Evolutionary conservation across 2,888 invertebrate genomes (phyloP).

Genomic region (Eustalomyia histrio): DNA sequence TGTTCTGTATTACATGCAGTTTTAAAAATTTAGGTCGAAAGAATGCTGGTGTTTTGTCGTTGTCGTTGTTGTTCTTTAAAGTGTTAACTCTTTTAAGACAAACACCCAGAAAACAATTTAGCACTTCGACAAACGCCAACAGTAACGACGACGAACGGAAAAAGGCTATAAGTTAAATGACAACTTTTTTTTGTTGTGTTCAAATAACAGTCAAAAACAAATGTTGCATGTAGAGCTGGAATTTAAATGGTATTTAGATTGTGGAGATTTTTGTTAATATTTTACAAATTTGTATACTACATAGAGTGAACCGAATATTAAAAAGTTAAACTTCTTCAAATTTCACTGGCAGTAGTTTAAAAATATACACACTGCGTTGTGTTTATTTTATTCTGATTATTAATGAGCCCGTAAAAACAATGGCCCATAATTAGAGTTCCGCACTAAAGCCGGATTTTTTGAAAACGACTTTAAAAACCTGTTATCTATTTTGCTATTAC

Average conservation of each 20-base stretch:
- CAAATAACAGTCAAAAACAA: slow-evolving; percentile 52
- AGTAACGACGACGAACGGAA: slow-evolving; percentile 25
- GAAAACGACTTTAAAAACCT: too few species aligned
- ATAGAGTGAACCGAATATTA: too few species aligned
- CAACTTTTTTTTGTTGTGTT: slow-evolving; percentile 49
- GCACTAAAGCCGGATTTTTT: too few species aligned
- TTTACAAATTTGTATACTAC: too few species aligned
- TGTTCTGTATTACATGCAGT: background rate
- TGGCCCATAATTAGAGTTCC: too few species aligned
- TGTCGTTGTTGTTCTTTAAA: slow-evolving; percentile 19
- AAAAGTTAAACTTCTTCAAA: too few species aligned
- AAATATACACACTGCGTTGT: too few species aligned
- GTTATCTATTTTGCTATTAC: too few species aligned
- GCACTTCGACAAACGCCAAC: slow-evolving; percentile 52
- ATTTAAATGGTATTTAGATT: slow-evolving; percentile 48
- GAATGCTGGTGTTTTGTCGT: slow-evolving; percentile 46
- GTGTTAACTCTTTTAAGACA: slow-evolving; percentile 6
- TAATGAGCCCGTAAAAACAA: too few species aligned
- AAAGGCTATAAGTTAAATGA: slow-evolving; percentile 36
- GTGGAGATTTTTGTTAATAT: slow-evolving; percentile 24
- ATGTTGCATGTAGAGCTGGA: slow-evolving; percentile 47
- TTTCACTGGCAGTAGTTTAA: too few species aligned
- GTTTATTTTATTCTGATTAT: too few species aligned
- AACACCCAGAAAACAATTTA: slow-evolving; percentile 55
- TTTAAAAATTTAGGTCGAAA: slow-evolving; percentile 50